These are phyloP conservation scores for Periplaneta americana DNA, from an alignment of 1,140 invertebrate species.

Conservation along the genomic window DNA sequence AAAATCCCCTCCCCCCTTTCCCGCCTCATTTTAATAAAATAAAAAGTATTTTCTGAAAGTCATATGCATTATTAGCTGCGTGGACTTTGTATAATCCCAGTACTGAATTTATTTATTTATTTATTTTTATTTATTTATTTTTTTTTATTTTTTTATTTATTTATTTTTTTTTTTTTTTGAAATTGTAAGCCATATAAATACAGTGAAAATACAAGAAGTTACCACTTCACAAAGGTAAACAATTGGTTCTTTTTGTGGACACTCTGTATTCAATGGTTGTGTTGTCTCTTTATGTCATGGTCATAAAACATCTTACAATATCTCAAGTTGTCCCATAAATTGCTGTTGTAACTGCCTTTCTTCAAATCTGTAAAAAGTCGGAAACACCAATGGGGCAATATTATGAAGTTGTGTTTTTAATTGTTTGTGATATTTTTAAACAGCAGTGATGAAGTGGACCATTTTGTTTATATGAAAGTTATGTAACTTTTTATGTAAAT, in stretches of 20 bases:
- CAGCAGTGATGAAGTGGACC: neutral
- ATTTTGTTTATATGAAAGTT: neutral
- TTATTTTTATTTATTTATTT: too few relatives aligned
- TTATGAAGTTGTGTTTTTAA: neutral
- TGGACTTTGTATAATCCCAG: too few relatives aligned
- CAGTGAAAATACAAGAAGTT: too few relatives aligned
- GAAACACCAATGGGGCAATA: neutral
- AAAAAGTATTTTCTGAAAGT: too few relatives aligned
- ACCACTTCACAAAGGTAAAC: too few relatives aligned
- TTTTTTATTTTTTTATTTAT: too few relatives aligned
- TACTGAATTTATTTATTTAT: too few relatives aligned
- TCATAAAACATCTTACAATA: neutral
- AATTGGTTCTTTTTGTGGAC: neutral
- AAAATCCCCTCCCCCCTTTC: too few relatives aligned
- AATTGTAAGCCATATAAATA: too few relatives aligned
- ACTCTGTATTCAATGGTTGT: neutral
- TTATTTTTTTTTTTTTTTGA: too few relatives aligned
- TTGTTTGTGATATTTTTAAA: neutral
- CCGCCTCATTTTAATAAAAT: too few relatives aligned
- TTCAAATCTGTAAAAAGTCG: neutral
- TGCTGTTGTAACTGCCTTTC: neutral
- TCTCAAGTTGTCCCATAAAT: neutral
- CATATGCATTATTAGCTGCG: too few relatives aligned
- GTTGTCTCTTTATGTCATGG: neutral
- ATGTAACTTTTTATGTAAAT: neutral